Conservation (phyloP, 2,888 invertebrate species). For the Sinotaia quadrata region DNA sequence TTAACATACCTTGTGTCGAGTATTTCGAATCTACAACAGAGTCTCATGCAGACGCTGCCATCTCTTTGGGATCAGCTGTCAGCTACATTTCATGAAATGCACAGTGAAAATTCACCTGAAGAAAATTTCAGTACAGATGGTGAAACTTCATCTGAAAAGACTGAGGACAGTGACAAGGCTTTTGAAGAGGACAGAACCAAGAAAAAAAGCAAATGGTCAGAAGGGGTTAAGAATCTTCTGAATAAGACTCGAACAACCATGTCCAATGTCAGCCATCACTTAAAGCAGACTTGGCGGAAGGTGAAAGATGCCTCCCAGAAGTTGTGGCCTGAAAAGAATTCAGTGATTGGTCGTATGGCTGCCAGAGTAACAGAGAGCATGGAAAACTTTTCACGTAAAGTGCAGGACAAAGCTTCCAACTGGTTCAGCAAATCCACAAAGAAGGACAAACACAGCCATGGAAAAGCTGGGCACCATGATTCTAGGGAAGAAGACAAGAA, state of each 20-base stretch:
- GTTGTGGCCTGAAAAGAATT: constrained; percentile 11
- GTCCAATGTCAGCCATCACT: constrained; percentile 21
- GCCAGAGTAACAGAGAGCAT: constrained; percentile 14
- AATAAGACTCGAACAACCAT: constrained; percentile 21
- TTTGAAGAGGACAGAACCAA: neutral
- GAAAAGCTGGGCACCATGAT: neutral
- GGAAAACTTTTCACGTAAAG: constrained; percentile 3
- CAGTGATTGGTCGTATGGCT: constrained; percentile 13
- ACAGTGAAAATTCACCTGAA: neutral
- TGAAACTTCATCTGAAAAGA: neutral
- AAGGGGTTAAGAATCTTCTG: constrained; percentile 19
- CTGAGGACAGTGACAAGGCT: neutral
- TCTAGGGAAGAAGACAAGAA: neutral
- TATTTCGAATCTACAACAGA: constrained; percentile 30
- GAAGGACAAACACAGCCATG: neutral
- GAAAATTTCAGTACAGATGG: neutral
- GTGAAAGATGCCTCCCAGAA: constrained; percentile 20
- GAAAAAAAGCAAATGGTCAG: constrained; percentile 8
- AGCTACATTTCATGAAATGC: constrained; percentile 3
- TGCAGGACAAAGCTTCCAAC: constrained; percentile 1
- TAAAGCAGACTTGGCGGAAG: constrained; percentile 23
- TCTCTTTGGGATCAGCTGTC: constrained; percentile 29
- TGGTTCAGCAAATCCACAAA: constrained; percentile 13
- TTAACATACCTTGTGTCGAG: constrained; percentile 33
- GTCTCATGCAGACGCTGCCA: constrained; percentile 32